Evolutionary conservation across 1,140 invertebrate genomes (phyloP), one percentile per base, ranked within the genome.

Genomic region (Gonatopus flavifemur): DNA sequence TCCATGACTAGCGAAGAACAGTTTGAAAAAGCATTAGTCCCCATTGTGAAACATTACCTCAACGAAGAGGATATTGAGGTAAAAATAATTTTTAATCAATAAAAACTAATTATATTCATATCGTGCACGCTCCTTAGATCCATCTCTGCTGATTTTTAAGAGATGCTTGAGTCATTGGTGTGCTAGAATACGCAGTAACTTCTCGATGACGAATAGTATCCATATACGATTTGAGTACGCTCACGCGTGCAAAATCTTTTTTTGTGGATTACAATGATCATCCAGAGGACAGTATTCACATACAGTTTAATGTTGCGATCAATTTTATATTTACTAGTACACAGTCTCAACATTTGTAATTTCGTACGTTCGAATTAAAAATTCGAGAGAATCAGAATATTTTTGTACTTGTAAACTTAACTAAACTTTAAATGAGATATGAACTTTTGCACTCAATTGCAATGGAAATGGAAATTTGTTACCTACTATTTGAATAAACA

Each of bases 141-240:
- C 66, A 70, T 70, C 67, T 74, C 63, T 66, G 57, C 25, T 59
- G 37, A 40, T 44, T 53, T 7, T 13, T 67, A 61, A 36, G 67
- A 70, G 71, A 74, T 76, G 73, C 70, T 76, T 74, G 74, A 76
- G 73, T 77, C 73, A 77, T 76, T 62, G 52, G 62, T 53, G 73
- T 77, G 73, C 74, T 19, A 77, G 32, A 77, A 49, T 75, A 77
- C n/a, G 63, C 65, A 70, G 70, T 57, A 74, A 49, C 68, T 77
- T 56, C 61, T 72, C 56, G 43, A 55, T 53, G 47, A 42, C 66
- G 28, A 35, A 19, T 36, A 21, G 24, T 37, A 43, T 15, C 37
- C 50, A 28, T 30, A 31, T 36, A n/a, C n/a, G n/a, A n/a, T 47
- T 12, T 30, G 35, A 37, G 28, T 40, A 7, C 15, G 13, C 12